A percentile compares a stretch with the other conserved stretches of the same genome.
phyloP scores from a whole-genome alignment of 1,140 invertebrate species.

The Chelonus insularis region DNA sequence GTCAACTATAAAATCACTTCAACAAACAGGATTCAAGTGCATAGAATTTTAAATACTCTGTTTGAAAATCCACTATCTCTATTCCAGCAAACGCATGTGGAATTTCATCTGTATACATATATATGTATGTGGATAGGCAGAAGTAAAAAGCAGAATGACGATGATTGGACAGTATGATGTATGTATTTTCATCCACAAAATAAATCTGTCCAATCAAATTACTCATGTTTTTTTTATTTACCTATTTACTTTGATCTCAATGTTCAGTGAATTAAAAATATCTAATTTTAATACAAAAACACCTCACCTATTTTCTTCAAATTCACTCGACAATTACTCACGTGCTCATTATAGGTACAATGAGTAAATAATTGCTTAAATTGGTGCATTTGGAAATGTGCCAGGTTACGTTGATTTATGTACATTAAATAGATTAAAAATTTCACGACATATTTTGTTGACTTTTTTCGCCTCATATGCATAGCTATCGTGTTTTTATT shows the following conservation, averaged over 20 bases:
- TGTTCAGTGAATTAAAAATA: neutral
- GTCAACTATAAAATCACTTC: neutral
- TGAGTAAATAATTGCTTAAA: slow-evolving; percentile 31
- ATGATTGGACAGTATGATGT: slow-evolving; percentile 6
- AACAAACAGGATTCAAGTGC: neutral
- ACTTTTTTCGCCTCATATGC: too few relatives aligned
- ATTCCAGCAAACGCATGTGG: neutral
- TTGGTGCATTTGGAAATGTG: slow-evolving; percentile 32
- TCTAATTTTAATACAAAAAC: too few relatives aligned
- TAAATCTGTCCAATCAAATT: slow-evolving; percentile 13
- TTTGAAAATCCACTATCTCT: neutral
- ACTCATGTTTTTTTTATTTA: slow-evolving; percentile 7
- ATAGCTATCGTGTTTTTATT: too few relatives aligned
- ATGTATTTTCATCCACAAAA: neutral
- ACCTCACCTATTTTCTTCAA: too few relatives aligned
- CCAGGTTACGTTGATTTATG: slow-evolving; percentile 29
- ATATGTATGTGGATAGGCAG: neutral
- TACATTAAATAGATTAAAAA: slow-evolving; percentile 22
- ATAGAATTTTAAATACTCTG: neutral
- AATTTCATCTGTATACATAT: too few relatives aligned
- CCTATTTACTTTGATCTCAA: neutral
- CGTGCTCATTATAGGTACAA: too few relatives aligned
- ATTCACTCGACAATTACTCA: too few relatives aligned
- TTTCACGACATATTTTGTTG: too few relatives aligned
- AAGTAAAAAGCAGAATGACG: slow-evolving; percentile 4